Evolutionary conservation across 2,888 invertebrate genomes (phyloP).

Genomic region (Trachelus tabidus): DNA sequence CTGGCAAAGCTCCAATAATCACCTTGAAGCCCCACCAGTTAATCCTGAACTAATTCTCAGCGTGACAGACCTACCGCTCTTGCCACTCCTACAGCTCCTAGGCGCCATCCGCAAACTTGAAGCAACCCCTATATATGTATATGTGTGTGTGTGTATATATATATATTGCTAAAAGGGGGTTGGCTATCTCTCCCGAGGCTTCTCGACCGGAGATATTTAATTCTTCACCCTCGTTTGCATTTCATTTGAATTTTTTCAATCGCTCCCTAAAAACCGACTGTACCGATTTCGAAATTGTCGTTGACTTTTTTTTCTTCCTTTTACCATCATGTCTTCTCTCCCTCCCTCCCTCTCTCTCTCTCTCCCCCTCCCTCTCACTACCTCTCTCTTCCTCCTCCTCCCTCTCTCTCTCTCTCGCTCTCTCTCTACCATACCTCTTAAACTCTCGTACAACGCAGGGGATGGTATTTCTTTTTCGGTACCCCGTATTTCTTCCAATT

Average conservation of each 20-base stretch:
- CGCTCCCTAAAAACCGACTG: constrained; percentile 17
- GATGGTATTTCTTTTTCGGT: constrained; percentile 18
- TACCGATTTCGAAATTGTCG: background rate
- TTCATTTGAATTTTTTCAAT: constrained; percentile 41
- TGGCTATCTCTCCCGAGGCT: constrained; percentile 6
- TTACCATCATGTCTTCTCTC: constrained; percentile 5
- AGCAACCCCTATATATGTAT: background rate
- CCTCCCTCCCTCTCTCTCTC: too few species aligned
- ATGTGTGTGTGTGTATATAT: background rate
- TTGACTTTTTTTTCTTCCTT: background rate
- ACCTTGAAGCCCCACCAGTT: constrained; percentile 58
- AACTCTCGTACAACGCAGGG: background rate
- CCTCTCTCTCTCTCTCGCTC: too few species aligned
- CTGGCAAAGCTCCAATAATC: constrained; percentile 61
- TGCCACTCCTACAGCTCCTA: constrained; percentile 26
- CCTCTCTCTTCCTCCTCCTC: too few species aligned
- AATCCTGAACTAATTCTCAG: constrained; percentile 59
- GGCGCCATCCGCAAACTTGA: constrained; percentile 28
- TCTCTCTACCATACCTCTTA: background rate
- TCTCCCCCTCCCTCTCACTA: too few species aligned
- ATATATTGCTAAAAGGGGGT: background rate
- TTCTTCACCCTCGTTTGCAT: constrained; percentile 40
- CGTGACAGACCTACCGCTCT: constrained; percentile 42
- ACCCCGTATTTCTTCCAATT: constrained; percentile 34
- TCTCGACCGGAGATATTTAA: constrained; percentile 32